Percentiles rank a stretch among this genome's conserved stretches.
phyloP scores from a whole-genome alignment of 2,113 vertebrate species.

The Ranitomeya imitator region DNA sequence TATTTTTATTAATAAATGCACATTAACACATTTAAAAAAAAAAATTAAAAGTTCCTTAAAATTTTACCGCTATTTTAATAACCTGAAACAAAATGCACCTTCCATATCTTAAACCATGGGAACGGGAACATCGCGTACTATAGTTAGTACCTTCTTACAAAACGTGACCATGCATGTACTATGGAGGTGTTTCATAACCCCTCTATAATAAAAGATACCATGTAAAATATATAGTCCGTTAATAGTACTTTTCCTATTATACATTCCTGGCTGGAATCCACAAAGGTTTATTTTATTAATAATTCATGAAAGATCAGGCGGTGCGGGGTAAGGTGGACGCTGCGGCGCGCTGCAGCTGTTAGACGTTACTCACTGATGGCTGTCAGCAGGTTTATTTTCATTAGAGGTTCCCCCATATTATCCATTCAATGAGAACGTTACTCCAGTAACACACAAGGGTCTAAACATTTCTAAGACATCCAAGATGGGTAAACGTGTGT shows the following conservation, averaged over 20 bases:
- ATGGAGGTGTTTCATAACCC: conserved; percentile 19
- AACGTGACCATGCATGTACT: neutral
- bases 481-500: neutral
- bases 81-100: neutral
- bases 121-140: neutral
- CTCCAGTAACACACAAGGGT: neutral
- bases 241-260: neutral
- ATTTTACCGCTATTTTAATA: neutral
- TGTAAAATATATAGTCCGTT: conserved; percentile 22
- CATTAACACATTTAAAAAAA: neutral
- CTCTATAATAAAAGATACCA: neutral
- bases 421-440: conserved; percentile 11
- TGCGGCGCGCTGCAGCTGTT: conserved; percentile 12
- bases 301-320: conserved; percentile 19
- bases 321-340: neutral
- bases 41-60: neutral
- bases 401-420: conserved; percentile 29
- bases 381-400: conserved; percentile 47
- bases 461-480: conserved; percentile 26
- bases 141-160: conserved; percentile 4
- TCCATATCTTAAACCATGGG: neutral
- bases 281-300: conserved; percentile 11
- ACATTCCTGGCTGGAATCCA: conserved; percentile 21
- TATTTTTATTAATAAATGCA: too few relatives aligned
- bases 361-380: conserved; percentile 16